Evolutionary conservation across 1,140 invertebrate species (phyloP), one percentile per base, ranked within the genome.

Genomic region (Lepidostoma basale): DNA sequence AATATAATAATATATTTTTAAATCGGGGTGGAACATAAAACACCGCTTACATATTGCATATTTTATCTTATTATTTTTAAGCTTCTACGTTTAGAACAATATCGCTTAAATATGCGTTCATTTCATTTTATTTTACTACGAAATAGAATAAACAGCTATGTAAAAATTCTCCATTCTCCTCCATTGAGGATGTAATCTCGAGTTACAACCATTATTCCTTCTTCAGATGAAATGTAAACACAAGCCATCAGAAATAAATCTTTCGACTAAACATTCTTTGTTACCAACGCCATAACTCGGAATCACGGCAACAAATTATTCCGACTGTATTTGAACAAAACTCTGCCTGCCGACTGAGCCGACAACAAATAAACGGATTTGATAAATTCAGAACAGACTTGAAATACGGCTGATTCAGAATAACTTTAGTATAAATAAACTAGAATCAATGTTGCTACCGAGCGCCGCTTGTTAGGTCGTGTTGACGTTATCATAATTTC

Each of bases 311-410:
- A 54, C 26, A 28, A 30, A 33, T 54, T 12, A 49, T 30, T 12
- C 44, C 33, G 33, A n/a, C 14, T 36, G 33, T 36, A 36, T 36
- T 45, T 45, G 42, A 18, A 47, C 44, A 47, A 47, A 47, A 47
- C 44, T 8, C 18, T 8, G n/a, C 20, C n/a, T n/a, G n/a, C 8
- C 30, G 26, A 54, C 26, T 30, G 20, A 28, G 49, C 25, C n/a
- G 49, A 54, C 49, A 16, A 54, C 49, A 54, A 54, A 54, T 54
- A 54, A 28, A 14, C 26, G 26, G 49, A 54, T 54, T 54, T 54
- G 9, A 23, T 18, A 47, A 16, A 47, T 47, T 47, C 49, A 3
- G 49, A 30, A 54, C 4, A 12, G 6, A 6, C 26, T 16, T 3
- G 3, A 52, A 25, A 14, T 30, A 28, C 18, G 23, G 16, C 20